Evolutionary conservation across 2,888 invertebrate species (phyloP), one percentile per base, ranked within the genome.

Genomic region (Lithophane ornitopus): DNA sequence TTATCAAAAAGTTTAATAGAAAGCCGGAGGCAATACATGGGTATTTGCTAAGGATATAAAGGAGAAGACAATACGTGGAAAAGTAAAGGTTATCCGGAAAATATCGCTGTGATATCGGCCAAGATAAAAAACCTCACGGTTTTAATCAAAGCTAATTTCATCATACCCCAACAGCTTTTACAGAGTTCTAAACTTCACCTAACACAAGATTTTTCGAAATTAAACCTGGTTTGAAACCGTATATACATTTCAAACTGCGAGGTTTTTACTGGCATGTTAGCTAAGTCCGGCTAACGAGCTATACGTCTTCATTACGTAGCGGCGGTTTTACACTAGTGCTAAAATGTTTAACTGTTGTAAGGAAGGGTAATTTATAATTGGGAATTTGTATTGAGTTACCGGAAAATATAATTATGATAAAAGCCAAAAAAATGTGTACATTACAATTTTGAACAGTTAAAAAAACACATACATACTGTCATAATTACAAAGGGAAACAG

Each of bases 231-330:
- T 67, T 59, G 14, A 34, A 49, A 46, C n/a, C 46, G 22, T 14
- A 28, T 46, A 67, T 78, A 59, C 58, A 63, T 74, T 74, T 68
- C 26, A 61, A 70, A 34, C 46, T 12, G 67, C 14, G 12, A 63
- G 39, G 72, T 83, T 82, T 79, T 83, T 70, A 49, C 59, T 4
- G 46, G 44, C 28, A 54, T 59, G 70, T 49, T 59, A 69, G 70
- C 74, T 59, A 77, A 71, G 70, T 74, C 68, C 61, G 39, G 67
- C 67, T 82, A 87, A 88, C 78, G 81, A 82, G 73, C 77, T 69
- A 82, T 90, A 87, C 83, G 87, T 90, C 90, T 89, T 88, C 88
- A 89, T 90, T 89, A 78, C 75, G 75, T 46, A n/a, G 16, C 1
- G 34, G 26, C 34, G 78, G 71, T 76, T 76, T 89, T 87, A 88